Evolutionary conservation across 2,113 vertebrate genomes (phyloP).

Genomic region (Silurus asotus): DNA sequence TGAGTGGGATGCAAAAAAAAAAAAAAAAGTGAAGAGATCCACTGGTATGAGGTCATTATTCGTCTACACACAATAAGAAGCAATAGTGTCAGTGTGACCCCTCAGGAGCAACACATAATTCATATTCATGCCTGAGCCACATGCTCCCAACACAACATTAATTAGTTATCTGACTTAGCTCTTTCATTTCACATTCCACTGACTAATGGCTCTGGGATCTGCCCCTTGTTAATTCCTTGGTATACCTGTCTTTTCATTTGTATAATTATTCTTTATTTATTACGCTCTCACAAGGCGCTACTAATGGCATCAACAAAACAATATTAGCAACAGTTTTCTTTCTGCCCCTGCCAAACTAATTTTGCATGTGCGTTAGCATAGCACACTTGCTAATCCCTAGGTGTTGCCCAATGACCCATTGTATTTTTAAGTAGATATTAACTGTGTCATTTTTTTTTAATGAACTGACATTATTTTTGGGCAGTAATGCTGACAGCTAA

Average conservation of each 20-base stretch:
- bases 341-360: neutral
- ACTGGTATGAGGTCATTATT: conserved; percentile 10
- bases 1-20: neutral
- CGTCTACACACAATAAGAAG: conserved; percentile 13
- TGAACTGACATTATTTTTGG: neutral
- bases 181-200: conserved; percentile 53
- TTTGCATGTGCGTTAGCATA: neutral
- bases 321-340: neutral
- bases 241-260: conserved; percentile 53
- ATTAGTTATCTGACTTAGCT: conserved; percentile 50
- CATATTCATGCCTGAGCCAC: conserved; percentile 43
- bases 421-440: neutral
- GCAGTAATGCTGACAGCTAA: neutral
- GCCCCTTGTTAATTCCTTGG: conserved; percentile 46
- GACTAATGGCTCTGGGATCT: conserved; percentile 50
- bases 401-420: neutral
- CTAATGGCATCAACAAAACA: conserved; percentile 40
- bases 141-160: conserved; percentile 46
- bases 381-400: no score
- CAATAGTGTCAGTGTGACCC: conserved; percentile 20
- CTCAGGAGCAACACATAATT: conserved; percentile 40
- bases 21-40: neutral
- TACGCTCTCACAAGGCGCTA: conserved; percentile 18
- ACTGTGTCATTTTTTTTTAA: neutral
- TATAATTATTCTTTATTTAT: conserved; percentile 53